Base-by-base conservation (phyloP, 1,140 invertebrate genomes). In the Pachypeltis micranthus region DNA sequence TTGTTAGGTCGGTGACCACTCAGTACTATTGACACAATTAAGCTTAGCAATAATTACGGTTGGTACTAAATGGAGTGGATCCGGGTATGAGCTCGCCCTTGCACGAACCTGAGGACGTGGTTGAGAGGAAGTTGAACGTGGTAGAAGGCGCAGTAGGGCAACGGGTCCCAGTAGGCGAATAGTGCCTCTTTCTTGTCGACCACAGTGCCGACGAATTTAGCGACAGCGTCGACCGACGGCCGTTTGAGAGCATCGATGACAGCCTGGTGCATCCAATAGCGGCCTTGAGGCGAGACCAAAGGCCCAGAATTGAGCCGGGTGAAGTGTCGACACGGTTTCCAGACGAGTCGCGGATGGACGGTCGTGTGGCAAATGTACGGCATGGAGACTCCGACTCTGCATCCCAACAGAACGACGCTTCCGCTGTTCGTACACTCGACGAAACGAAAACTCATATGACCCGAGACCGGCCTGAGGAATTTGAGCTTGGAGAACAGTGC, bases 81-180 rank as follows among this genome's bases (percentile, higher is more conserved):
- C 31, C 16, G 31, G 16, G 31, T 39, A 16, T 39, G 31, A 39
- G 19, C 51, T 74, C 27, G 75, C 72, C 59, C 74, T 71, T 66
- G 70, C 25, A 83, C 72, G 57, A 77, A 77, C 0, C 74, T 76
- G 1, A 79, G 69, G 12, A 87, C 73, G 27, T 82, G 80, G 62
- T 77, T 75, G 31, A 88, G 81, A 0, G 87, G 86, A 64, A 85
- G 72, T 68, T 88, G 84, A 62, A 89, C 81, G 69, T 88, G 86
- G 74, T 89, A 90, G 69, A 88, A 89, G 1, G 85, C 87, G 68
- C 86, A 88, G 69, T 89, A 90, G 0, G 88, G 88, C 60, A 91
- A 68, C 0, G 87, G 88, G 69, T 91, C 88, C 87, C 86, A 90
- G 67, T 84, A 86, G 1, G 84, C 79, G 68, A 90, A 90, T 1